Evolutionary conservation across 2,888 invertebrate genomes (phyloP).

Genomic region (Beris morrisii): DNA sequence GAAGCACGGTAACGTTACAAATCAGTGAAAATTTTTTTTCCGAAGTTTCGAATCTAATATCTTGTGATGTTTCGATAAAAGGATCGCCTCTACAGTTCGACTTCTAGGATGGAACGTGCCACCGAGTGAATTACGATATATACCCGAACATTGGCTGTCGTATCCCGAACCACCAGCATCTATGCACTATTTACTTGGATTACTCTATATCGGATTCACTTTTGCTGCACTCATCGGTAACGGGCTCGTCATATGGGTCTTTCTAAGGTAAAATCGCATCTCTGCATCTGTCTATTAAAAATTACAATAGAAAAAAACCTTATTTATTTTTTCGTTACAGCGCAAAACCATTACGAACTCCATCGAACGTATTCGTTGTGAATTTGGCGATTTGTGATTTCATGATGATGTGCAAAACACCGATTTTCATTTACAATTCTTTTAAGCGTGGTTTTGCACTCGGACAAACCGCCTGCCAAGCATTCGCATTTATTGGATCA

Average conservation of each 20-base stretch:
- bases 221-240: slow-evolving; percentile 75
- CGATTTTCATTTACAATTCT: slow-evolving; percentile 81
- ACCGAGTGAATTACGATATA: slow-evolving; percentile 72
- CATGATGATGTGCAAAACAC: slow-evolving; percentile 84
- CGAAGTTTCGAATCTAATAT: not conserved
- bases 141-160: slow-evolving; percentile 80
- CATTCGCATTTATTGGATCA: slow-evolving; percentile 75
- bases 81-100: slow-evolving; percentile 50
- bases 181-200: slow-evolving; percentile 76
- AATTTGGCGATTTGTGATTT: slow-evolving; percentile 83
- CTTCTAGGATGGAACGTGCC: slow-evolving; percentile 77
- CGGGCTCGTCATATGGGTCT: slow-evolving; percentile 83
- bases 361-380: slow-evolving; percentile 82
- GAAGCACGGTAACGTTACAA: slow-evolving; percentile 40
- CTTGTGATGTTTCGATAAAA: not conserved
- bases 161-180: slow-evolving; percentile 80
- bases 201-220: slow-evolving; percentile 75
- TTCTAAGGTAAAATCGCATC: slow-evolving; percentile 55
- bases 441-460: slow-evolving; percentile 75
- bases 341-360: slow-evolving; percentile 56
- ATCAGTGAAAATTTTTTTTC: not conserved
- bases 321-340: slow-evolving; percentile 39
- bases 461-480: slow-evolving; percentile 74
- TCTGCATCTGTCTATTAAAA: not conserved
- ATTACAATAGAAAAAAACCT: not conserved